A percentile compares a stretch with the other conserved stretches of the same genome.
Evolutionary conservation across 2,113 vertebrate species (phyloP).

Genomic region (Callipepla californica): DNA sequence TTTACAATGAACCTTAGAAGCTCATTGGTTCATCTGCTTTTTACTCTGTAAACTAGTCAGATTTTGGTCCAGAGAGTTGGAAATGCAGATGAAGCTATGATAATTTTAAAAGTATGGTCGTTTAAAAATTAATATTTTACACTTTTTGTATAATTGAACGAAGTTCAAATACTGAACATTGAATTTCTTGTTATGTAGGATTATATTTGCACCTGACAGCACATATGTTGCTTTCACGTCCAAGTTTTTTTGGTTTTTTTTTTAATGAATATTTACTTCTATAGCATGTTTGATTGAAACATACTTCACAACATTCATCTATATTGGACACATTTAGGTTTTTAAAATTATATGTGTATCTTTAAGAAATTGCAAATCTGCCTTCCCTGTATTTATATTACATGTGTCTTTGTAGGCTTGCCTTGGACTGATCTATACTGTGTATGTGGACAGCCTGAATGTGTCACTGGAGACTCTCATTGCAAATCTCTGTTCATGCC

Average conservation of each 20-base stretch:
- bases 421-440: slow-evolving; percentile 94
- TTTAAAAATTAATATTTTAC: not conserved
- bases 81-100: not conserved
- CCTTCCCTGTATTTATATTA: not conserved
- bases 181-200: accelerated
- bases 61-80: not conserved
- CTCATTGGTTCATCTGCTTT: not conserved
- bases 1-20: not conserved
- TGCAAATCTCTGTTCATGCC: slow-evolving; percentile 92
- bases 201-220: not conserved
- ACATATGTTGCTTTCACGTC: not conserved
- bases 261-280: slow-evolving; percentile 22
- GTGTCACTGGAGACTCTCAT: slow-evolving; percentile 92
- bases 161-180: not conserved
- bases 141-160: not conserved
- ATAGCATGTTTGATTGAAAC: not conserved
- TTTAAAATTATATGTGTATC: not conserved
- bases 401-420: slow-evolving; percentile 85
- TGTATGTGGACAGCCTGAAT: slow-evolving; percentile 91
- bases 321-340: not conserved
- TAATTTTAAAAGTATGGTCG: not conserved
- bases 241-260: slow-evolving; percentile 14
- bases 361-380: not conserved
- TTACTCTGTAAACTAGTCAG: not conserved
- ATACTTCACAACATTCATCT: not conserved